Conservation (phyloP, 2,888 invertebrate species). For the Drosophila hawaiiensis region DNA sequence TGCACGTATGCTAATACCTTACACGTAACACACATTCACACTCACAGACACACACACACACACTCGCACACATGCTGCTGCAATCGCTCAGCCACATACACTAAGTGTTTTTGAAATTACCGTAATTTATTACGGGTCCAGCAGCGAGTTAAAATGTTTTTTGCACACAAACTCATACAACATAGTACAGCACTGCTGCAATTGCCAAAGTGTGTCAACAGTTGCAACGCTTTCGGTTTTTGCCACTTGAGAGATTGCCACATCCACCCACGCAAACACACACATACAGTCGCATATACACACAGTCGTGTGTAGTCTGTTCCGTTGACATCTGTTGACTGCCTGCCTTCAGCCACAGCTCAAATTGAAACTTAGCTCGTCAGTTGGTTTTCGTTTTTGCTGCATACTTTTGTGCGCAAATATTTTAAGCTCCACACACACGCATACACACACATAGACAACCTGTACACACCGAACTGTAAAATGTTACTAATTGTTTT, state of each 20-base stretch:
- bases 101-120: conserved; percentile 78
- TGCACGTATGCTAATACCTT: conserved; percentile 57
- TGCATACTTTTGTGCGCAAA: conserved; percentile 55
- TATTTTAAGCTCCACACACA: conserved; percentile 45
- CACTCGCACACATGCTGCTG: conserved; percentile 1
- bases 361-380: conserved; percentile 61
- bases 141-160: conserved; percentile 53
- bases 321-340: conserved; percentile 57
- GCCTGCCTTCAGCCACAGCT: conserved; percentile 1
- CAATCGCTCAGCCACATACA: conserved; percentile 52
- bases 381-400: conserved; percentile 50
- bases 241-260: conserved; percentile 37
- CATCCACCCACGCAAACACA: neutral
- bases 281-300: neutral
- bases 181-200: conserved; percentile 28
- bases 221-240: conserved; percentile 52
- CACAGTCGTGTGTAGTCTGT: conserved; percentile 8
- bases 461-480: conserved; percentile 42
- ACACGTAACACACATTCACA: conserved; percentile 7
- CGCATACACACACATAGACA: conserved; percentile 6
- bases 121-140: conserved; percentile 71
- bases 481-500: conserved; percentile 79
- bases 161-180: conserved; percentile 5
- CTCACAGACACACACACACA: conserved; percentile 4
- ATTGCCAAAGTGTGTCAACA: conserved; percentile 68